Evolutionary conservation across 2,888 invertebrate genomes (phyloP).

Genomic region (Brachyptera risi): DNA sequence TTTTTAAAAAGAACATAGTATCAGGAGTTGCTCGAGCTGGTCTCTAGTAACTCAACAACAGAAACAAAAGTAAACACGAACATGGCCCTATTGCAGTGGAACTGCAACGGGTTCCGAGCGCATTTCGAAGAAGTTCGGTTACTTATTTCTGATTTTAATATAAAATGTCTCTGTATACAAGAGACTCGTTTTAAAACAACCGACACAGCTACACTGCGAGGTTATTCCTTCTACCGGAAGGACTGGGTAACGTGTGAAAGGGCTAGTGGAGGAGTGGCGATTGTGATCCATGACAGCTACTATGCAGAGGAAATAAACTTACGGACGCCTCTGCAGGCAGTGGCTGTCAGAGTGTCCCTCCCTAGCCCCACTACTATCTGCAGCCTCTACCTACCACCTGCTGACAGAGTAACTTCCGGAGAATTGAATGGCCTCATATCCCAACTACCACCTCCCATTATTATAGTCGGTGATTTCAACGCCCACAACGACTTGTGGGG

Average conservation of each 20-base stretch:
- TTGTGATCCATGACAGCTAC: not conserved
- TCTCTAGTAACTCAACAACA: too few relatives aligned
- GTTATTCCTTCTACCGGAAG: too few relatives aligned
- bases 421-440: not conserved
- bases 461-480: not conserved
- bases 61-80: too few relatives aligned
- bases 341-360: not conserved
- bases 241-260: too few relatives aligned
- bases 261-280: not conserved
- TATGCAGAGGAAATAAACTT: not conserved
- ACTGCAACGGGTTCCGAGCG: too few relatives aligned
- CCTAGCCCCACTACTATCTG: not conserved
- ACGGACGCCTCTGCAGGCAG: slow-evolving; percentile 6
- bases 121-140: too few relatives aligned
- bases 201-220: not conserved
- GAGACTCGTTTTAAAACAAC: not conserved
- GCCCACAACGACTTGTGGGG: slow-evolving; percentile 11
- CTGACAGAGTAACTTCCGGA: not conserved
- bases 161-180: not conserved
- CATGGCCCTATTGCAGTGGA: too few relatives aligned
- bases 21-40: too few relatives aligned
- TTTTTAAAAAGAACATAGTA: too few relatives aligned
- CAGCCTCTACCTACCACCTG: not conserved
- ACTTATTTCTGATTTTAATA: too few relatives aligned
- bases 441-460: not conserved